Base-by-base conservation (phyloP, 1,140 invertebrate genomes). In the Bursaphelenchus mucronatus region DNA sequence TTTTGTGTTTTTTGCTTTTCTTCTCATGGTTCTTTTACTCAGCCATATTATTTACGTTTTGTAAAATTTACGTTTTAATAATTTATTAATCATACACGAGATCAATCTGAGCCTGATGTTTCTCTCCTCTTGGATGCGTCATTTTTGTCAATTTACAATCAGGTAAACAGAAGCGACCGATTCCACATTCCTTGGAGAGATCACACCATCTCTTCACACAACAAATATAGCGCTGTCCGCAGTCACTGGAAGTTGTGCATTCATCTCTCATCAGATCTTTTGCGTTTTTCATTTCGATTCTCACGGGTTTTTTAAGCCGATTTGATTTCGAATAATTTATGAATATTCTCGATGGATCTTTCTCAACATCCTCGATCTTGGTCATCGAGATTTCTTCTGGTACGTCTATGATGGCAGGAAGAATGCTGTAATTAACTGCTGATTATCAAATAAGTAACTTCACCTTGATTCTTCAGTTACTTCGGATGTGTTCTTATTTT, bases 131-230 rank as follows among this genome's bases (percentile, higher is more conserved):
- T 13, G 41, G 44, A 44, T 59, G 57, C 10, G 52, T 59, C 57
- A 59, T 59, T 44, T 59, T 59, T 50, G 57, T 59, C 21, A 59
- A 44, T n/a, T 39, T 39, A 7, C 57, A 59, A 50, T 59, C 47
- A 11, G 57, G 57, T 15, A 59, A 39, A 39, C 57, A 59, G 57
- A 59, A 59, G 17, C 30, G 41, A 11, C 57, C 57, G 57, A 17
- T 59, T 39, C 13, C 43, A 50, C 57, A 59, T 17, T 44, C 11
- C 11, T n/a, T n/a, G 11, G 11, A 13, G 11, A 59, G 41, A 43
- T 59, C 57, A 44, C 57, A 59, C 19, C 11, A 59, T 40, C 57
- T 2, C 41, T 59, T 59, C n/a, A 44, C 57, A 39, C 57, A 59
- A 50, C 57, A 59, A 45, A 59, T 44, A 44, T 40, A 43, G 17